Percentiles rank a stretch among this genome's conserved stretches.
These are phyloP conservation scores for Adelosebastes latens DNA, from an alignment of 2,797 vertebrate species.

Conservation along the genomic window DNA sequence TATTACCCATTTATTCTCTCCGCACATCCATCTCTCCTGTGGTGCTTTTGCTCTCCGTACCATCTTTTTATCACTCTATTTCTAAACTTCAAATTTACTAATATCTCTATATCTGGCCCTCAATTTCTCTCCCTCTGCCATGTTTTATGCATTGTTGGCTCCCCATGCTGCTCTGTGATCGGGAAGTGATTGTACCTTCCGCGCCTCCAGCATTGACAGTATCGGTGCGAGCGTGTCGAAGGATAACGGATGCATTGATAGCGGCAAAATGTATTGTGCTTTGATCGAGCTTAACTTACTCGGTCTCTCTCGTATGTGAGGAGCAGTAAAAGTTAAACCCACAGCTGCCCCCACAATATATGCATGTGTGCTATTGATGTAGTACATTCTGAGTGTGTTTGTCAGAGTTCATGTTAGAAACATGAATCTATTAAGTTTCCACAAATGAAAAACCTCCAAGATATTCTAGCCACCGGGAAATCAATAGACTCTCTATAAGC, in stretches of 20 bases:
- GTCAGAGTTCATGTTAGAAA: slow-evolving; percentile 7
- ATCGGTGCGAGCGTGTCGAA: slow-evolving; percentile 13
- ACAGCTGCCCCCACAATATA: background rate
- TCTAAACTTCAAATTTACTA: background rate
- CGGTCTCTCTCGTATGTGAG: background rate
- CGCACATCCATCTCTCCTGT: background rate
- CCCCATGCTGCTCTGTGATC: slow-evolving; percentile 29
- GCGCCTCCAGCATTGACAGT: slow-evolving; percentile 33
- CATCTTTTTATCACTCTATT: background rate
- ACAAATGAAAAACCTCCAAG: slow-evolving; percentile 12
- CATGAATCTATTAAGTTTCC: slow-evolving; percentile 10
- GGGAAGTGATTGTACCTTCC: slow-evolving; percentile 21
- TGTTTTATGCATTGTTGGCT: slow-evolving; percentile 37
- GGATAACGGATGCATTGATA: slow-evolving; percentile 38
- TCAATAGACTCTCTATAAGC: slow-evolving; percentile 1
- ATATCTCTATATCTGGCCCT: background rate
- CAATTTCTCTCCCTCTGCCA: background rate
- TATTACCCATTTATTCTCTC: slow-evolving; percentile 9
- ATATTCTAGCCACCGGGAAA: background rate
- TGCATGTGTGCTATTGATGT: background rate
- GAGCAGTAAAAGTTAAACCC: slow-evolving; percentile 10
- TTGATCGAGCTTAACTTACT: slow-evolving; percentile 22
- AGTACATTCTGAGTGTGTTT: background rate
- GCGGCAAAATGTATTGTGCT: slow-evolving; percentile 21
- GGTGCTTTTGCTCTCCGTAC: background rate